phyloP scores from a whole-genome alignment of 1,140 invertebrate genomes.

The Triops cancriformis region DNA sequence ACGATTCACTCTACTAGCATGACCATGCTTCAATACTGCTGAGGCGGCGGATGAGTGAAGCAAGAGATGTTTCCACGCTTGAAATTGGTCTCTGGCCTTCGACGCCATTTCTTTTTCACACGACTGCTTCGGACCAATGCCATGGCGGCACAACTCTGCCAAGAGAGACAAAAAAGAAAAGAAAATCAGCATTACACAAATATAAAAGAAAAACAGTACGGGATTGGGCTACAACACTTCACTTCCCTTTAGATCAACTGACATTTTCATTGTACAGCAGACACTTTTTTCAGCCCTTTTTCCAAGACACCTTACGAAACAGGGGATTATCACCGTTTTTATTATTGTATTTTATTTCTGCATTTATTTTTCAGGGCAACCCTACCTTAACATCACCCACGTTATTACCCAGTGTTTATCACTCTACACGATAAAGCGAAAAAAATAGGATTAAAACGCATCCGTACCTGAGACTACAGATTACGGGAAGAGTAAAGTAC shows the following conservation, averaged over 20 bases:
- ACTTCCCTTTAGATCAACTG: too few relatives aligned
- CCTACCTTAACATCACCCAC: not conserved
- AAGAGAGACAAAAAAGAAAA: not conserved
- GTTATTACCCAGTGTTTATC: too few relatives aligned
- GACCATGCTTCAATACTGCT: slow-evolving; percentile 6
- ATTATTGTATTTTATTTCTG: not conserved
- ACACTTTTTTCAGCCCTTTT: too few relatives aligned
- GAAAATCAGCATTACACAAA: not conserved
- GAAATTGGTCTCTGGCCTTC: slow-evolving; percentile 3
- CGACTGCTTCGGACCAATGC: slow-evolving; percentile 2
- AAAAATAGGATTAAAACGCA: too few relatives aligned
- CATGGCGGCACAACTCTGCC: not conserved
- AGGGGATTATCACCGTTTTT: too few relatives aligned
- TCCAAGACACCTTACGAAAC: too few relatives aligned
- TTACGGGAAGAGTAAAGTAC: not conserved
- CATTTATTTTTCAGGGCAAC: not conserved
- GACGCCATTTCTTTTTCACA: slow-evolving; percentile 10
- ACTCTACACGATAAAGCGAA: too few relatives aligned
- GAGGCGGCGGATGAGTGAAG: not conserved
- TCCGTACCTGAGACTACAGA: not conserved
- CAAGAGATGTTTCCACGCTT: slow-evolving; percentile 5
- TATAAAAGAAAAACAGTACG: not conserved
- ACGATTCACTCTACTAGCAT: not conserved
- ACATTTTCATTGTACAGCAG: too few relatives aligned
- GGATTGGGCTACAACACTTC: too few relatives aligned